Evolutionary conservation across 1,140 invertebrate genomes (phyloP).

Genomic region (Battus philenor): DNA sequence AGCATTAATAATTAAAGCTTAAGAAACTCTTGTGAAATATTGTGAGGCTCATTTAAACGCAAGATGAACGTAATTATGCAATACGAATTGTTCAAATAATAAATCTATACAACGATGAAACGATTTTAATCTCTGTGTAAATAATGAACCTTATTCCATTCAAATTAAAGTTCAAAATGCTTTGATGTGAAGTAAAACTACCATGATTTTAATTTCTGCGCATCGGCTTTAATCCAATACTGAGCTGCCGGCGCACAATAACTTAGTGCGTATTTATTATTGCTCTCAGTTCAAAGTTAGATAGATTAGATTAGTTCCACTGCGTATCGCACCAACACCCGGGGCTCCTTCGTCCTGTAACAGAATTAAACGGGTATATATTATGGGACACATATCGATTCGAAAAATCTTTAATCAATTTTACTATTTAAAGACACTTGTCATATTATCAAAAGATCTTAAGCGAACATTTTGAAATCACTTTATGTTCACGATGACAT

Average conservation of each 20-base stretch:
- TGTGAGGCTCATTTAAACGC: constrained; percentile 9
- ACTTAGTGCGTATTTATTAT: constrained; percentile 43
- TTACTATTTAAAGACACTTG: too few relatives aligned
- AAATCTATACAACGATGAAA: constrained; percentile 6
- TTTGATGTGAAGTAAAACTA: not conserved
- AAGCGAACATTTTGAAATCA: too few relatives aligned
- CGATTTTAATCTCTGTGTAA: not conserved
- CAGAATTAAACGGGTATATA: not conserved
- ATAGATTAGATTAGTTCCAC: constrained; percentile 40
- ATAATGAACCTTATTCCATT: not conserved
- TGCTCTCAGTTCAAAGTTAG: constrained; percentile 18
- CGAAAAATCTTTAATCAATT: too few relatives aligned
- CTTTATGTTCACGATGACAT: too few relatives aligned
- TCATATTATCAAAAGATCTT: too few relatives aligned
- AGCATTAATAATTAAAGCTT: constrained; percentile 1
- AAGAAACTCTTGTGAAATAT: constrained; percentile 12
- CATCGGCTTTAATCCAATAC: constrained; percentile 26
- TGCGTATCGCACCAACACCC: constrained; percentile 39
- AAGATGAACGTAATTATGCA: constrained; percentile 12
- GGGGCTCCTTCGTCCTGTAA: constrained; percentile 13
- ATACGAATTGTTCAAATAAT: constrained; percentile 17
- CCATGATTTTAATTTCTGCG: constrained; percentile 11
- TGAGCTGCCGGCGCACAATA: constrained; percentile 35
- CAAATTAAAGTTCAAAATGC: not conserved
- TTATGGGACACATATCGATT: not conserved